phyloP scores from a whole-genome alignment of 2,113 vertebrate species.

The Hymenochirus boettgeri region DNA sequence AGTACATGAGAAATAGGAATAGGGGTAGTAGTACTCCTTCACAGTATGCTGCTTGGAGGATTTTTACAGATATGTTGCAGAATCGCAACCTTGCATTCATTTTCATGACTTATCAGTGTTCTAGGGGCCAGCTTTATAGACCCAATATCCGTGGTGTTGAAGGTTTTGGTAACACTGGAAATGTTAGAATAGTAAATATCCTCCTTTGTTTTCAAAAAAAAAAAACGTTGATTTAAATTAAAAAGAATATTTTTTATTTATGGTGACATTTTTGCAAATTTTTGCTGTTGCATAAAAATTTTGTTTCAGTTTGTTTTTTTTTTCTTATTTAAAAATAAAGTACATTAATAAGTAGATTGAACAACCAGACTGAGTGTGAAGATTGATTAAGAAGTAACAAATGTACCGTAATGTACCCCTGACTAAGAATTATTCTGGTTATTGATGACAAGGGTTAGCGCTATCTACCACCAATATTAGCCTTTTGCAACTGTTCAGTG shows the following conservation, averaged over 20 bases:
- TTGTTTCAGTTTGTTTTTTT: too few species aligned
- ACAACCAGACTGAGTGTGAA: conserved; percentile 64
- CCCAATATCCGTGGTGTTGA: neutral
- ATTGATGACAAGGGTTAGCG: too few species aligned
- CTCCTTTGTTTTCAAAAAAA: conserved; percentile 86
- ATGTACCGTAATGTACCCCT: too few species aligned
- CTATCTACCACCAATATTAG: too few species aligned
- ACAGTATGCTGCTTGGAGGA: conserved; percentile 64
- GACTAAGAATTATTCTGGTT: too few species aligned
- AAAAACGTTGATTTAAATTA: conserved; percentile 60
- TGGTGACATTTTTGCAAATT: conserved; percentile 52
- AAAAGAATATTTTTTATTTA: conserved; percentile 60
- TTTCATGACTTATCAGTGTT: conserved; percentile 4
- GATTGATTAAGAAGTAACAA: too few species aligned
- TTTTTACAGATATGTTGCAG: conserved; percentile 80
- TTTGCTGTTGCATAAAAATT: conserved; percentile 51
- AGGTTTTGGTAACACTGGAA: conserved; percentile 15
- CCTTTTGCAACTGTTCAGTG: conserved; percentile 17
- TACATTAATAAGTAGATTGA: conserved; percentile 60
- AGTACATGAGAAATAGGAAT: conserved; percentile 59
- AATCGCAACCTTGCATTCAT: conserved; percentile 85
- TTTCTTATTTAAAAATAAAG: conserved; percentile 48
- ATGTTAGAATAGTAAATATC: conserved; percentile 68
- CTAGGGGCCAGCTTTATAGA: conserved; percentile 1
- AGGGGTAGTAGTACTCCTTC: conserved; percentile 69